phyloP scores from a whole-genome alignment of 2,797 vertebrate genomes.

The Sebastolobus alascanus region DNA sequence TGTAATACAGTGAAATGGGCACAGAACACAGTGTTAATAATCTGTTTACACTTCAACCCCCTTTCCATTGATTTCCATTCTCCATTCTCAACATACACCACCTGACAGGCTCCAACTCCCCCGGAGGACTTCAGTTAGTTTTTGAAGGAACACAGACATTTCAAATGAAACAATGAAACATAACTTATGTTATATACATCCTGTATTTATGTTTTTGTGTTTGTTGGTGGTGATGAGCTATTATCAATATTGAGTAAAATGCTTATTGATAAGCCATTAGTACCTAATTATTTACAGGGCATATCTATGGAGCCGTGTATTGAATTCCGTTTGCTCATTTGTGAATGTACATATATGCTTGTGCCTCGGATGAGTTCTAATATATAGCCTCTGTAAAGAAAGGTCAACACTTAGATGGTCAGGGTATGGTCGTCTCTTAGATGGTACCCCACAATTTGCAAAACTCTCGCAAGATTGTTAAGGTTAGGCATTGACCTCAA shows the following conservation, averaged over 20 bases:
- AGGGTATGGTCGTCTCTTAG: no score
- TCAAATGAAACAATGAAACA: constrained; percentile 18
- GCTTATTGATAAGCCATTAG: background rate
- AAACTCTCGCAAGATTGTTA: background rate
- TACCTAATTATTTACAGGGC: background rate
- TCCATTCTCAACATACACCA: constrained; percentile 11
- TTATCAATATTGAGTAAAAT: background rate
- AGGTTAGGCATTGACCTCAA: no score
- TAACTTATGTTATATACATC: background rate
- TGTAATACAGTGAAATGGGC: constrained; percentile 78
- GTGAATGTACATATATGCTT: background rate
- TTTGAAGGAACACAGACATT: constrained; percentile 27
- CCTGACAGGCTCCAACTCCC: constrained; percentile 42
- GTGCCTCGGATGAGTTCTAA: background rate
- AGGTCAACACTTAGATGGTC: background rate
- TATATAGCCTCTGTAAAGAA: background rate
- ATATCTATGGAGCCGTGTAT: background rate
- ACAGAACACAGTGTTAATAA: constrained; percentile 77
- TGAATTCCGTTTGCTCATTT: background rate
- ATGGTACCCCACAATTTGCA: no score
- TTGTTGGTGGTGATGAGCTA: background rate
- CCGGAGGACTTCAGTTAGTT: constrained; percentile 41
- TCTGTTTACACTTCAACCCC: constrained; percentile 79
- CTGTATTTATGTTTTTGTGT: constrained; percentile 5
- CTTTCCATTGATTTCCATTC: constrained; percentile 79